Evolutionary conservation across 2,113 vertebrate species (phyloP).

Genomic region (Ranitomeya variabilis): DNA sequence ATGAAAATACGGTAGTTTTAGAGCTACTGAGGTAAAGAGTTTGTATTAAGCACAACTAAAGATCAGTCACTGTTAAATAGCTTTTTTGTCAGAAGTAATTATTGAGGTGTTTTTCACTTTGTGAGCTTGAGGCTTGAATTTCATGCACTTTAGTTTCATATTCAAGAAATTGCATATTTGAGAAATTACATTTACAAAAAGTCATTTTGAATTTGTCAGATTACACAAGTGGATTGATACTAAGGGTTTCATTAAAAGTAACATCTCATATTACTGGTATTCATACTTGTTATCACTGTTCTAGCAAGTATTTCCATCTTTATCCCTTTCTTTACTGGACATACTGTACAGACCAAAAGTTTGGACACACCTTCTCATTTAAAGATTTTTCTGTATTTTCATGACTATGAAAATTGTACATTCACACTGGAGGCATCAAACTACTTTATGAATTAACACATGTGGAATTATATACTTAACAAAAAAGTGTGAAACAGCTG

Average conservation of each 20-base stretch:
- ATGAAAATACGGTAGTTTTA: not conserved
- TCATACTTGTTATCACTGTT: not conserved
- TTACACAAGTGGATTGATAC: not conserved
- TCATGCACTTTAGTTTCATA: slow-evolving; percentile 22
- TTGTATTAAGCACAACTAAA: not conserved
- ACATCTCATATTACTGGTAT: not conserved
- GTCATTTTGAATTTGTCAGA: slow-evolving; percentile 22
- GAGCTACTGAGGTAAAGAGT: not conserved
- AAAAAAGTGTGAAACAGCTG: too few species aligned
- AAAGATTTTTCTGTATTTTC: too few species aligned
- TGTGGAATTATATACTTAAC: too few species aligned
- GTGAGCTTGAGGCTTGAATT: slow-evolving; percentile 10
- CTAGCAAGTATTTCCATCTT: not conserved
- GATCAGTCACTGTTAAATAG: slow-evolving; percentile 31
- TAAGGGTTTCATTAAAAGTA: slow-evolving; percentile 13
- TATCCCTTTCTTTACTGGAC: not conserved
- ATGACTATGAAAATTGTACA: too few species aligned
- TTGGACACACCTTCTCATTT: too few species aligned
- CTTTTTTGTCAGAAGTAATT: slow-evolving; percentile 30
- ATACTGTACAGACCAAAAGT: too few species aligned
- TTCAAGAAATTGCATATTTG: not conserved
- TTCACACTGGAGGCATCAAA: too few species aligned
- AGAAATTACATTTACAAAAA: slow-evolving; percentile 18
- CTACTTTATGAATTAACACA: too few species aligned
- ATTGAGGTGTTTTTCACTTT: slow-evolving; percentile 12